These are phyloP conservation scores for Axea sp. DNA, from an alignment of 2,888 invertebrate species.

Conservation along the genomic window DNA sequence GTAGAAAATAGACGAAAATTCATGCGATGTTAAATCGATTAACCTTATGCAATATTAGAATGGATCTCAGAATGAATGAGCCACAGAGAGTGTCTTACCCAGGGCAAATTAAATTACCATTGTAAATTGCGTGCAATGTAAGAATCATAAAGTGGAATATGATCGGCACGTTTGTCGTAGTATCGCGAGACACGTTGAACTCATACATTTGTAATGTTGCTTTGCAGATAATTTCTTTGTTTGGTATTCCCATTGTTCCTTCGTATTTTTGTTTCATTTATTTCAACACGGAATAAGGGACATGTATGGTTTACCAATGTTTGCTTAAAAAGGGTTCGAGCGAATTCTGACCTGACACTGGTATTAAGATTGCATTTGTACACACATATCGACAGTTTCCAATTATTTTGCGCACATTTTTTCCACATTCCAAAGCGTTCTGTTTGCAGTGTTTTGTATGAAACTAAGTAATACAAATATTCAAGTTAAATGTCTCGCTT, in stretches of 20 bases:
- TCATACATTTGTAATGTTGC: slow-evolving; percentile 18
- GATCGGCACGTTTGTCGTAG: slow-evolving; percentile 7
- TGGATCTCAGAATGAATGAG: slow-evolving; percentile 60
- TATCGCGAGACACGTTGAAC: slow-evolving; percentile 5
- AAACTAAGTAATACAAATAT: no score
- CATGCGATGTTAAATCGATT: slow-evolving; percentile 61
- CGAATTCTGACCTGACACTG: no score
- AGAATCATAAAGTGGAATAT: slow-evolving; percentile 37
- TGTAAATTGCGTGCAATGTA: slow-evolving; percentile 42
- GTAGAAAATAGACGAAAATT: background rate
- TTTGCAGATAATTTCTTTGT: slow-evolving; percentile 25
- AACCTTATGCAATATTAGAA: no score
- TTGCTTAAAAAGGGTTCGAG: background rate
- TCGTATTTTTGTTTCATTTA: slow-evolving; percentile 10
- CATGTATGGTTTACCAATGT: slow-evolving; percentile 2
- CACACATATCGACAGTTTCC: no score
- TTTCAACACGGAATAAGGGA: background rate
- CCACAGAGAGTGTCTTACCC: slow-evolving; percentile 33
- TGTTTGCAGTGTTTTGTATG: no score
- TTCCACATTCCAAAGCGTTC: no score
- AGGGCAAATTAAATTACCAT: slow-evolving; percentile 59
- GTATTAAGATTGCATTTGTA: background rate
- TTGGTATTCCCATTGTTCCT: slow-evolving; percentile 14
- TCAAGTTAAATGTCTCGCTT: no score
- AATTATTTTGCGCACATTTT: no score